Base-by-base conservation (phyloP, 2,113 vertebrate genomes). In the Miniopterus natalensis region DNA sequence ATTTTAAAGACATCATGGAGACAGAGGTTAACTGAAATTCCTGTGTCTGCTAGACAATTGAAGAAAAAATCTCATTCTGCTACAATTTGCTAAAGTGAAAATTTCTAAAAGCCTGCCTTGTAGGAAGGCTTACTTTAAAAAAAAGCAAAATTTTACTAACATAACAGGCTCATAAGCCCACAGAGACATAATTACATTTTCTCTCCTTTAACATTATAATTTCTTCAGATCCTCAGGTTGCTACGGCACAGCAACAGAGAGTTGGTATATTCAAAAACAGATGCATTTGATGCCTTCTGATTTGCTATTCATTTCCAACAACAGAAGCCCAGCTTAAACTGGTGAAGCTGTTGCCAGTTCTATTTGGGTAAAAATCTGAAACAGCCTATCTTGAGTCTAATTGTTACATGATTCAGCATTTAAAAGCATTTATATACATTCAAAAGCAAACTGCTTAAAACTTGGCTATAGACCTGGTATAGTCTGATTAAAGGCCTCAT, bases 141-240 rank as follows among this genome's bases (percentile, higher is more conserved):
- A 95, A 97, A 97, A 84, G 81, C 84, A 95, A 93, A 87, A 96
- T 96, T 97, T 92, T 47, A 75, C 71, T 90, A 83, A 74, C 29
- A 71, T 45, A 77, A 63, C 59, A 70, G 66, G 27, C 85, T 97
- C 73, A 84, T 36, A 87, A 94, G 31, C 55, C 92, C 96, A 96
- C 55, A 27, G 95, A 97, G 81, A 96, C 51, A 53, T 96, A 98
- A 96, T 97, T 98, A 94, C 42, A 74, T 96, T 97, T 97, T 95
- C 92, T 91, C 29, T 77, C 31, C 6, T 91, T 92, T 95, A 94
- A 98, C 95, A 36, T 94, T 92, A 63, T 81, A 78, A 92, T 88
- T 96, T 92, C 29, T 70, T 84, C 61, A 63, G 88, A 51, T 18
- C 98, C 84, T 61, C 42, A 94, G 40, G 92, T 97, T 79, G 88